Percentiles rank a stretch among this genome's conserved stretches.
These are phyloP conservation scores for Sminthurides aquaticus DNA, from an alignment of 2,888 invertebrate species.

Conservation along the genomic window DNA sequence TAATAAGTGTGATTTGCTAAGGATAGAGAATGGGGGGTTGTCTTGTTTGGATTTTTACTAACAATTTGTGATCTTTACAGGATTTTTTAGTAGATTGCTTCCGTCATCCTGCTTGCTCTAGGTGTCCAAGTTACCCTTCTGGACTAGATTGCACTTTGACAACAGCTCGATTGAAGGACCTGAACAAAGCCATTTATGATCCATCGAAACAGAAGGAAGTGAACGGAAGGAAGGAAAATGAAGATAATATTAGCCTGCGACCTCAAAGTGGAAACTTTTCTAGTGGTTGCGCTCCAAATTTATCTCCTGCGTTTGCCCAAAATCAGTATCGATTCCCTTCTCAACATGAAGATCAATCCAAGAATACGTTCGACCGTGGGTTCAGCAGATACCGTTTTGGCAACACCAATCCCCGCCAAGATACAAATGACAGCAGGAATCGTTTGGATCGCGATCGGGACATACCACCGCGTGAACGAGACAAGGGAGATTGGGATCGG, in stretches of 20 bases:
- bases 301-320: constrained; percentile 29
- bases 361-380: constrained; percentile 20
- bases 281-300: constrained; percentile 37
- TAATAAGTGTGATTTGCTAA: background rate
- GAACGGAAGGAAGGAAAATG: constrained; percentile 25
- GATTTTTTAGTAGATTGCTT: constrained; percentile 39
- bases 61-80: no score
- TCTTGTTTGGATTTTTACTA: no score
- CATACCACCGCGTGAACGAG: constrained; percentile 50
- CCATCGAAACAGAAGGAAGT: constrained; percentile 26
- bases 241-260: constrained; percentile 40
- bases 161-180: constrained; percentile 23
- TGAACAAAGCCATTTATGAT: background rate
- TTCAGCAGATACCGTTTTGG: constrained; percentile 20
- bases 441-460: constrained; percentile 20
- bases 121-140: constrained; percentile 30
- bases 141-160: constrained; percentile 33
- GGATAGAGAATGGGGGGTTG: no score
- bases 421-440: background rate
- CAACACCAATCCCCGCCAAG: background rate
- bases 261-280: constrained; percentile 42
- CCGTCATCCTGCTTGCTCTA: constrained; percentile 32
- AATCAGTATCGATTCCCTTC: constrained; percentile 26
- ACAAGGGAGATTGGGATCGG: constrained; percentile 47
- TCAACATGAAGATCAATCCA: constrained; percentile 24